Conservation (phyloP, 2,113 vertebrate species). For the Neodontobutis hainanensis region DNA sequence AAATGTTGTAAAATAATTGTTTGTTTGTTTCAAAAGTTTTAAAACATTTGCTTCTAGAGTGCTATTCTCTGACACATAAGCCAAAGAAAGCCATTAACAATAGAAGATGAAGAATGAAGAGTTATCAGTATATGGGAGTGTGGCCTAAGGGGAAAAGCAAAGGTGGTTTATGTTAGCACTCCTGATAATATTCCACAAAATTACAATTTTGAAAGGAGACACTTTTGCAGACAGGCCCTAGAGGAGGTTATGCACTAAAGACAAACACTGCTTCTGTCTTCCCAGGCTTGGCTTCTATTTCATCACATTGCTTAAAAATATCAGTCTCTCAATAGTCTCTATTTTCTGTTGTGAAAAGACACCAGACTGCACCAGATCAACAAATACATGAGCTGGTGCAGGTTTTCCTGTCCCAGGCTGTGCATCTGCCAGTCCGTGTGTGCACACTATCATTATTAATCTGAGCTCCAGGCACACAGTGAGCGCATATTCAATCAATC, state of each 20-base stretch:
- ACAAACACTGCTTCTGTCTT: conserved; percentile 36
- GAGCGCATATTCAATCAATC: conserved; percentile 37
- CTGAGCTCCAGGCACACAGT: conserved; percentile 10
- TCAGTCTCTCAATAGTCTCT: no score
- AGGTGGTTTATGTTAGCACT: conserved; percentile 29
- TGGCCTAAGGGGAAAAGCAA: conserved; percentile 33
- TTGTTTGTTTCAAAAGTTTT: no score
- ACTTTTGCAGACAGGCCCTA: conserved; percentile 44
- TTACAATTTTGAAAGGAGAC: conserved; percentile 11
- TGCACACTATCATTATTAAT: conserved; percentile 5
- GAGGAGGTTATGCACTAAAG: conserved; percentile 36
- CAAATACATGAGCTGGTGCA: conserved; percentile 4
- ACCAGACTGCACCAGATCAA: conserved; percentile 1
- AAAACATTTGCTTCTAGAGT: not conserved
- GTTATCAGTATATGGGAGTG: conserved; percentile 35
- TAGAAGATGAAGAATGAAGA: conserved; percentile 35
- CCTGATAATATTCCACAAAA: conserved; percentile 32
- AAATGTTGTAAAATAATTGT: not conserved
- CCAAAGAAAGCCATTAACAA: conserved; percentile 9
- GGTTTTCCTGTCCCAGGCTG: conserved; percentile 1
- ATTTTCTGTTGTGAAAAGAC: not conserved
- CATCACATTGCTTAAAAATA: conserved; percentile 9
- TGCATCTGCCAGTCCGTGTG: conserved; percentile 19
- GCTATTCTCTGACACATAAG: not conserved
- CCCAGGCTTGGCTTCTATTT: conserved; percentile 46